Evolutionary conservation across 2,113 vertebrate species (phyloP).

Genomic region (Barbus barbus): DNA sequence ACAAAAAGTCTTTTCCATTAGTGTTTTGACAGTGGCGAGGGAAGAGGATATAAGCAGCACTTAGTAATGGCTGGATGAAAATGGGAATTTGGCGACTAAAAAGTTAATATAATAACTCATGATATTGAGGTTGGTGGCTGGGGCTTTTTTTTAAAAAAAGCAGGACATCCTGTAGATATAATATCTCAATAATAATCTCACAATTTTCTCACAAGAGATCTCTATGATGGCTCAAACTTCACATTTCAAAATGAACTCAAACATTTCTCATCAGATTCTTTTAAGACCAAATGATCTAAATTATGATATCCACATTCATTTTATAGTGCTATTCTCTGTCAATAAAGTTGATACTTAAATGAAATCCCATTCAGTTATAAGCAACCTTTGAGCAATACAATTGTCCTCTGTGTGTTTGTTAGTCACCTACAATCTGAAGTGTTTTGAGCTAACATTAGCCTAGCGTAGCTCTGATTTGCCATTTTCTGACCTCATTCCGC

Average conservation of each 20-base stretch:
- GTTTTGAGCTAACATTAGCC: neutral
- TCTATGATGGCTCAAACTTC: neutral
- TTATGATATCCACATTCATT: neutral
- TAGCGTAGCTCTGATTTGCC: neutral
- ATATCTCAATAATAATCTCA: neutral
- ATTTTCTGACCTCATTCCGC: neutral
- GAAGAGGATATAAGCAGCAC: conserved; percentile 8
- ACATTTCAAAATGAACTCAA: neutral
- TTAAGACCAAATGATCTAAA: neutral
- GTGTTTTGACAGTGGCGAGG: conserved; percentile 22
- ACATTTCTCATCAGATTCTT: neutral
- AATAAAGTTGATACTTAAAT: neutral
- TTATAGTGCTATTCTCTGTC: neutral
- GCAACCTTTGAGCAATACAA: neutral
- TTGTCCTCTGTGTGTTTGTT: neutral
- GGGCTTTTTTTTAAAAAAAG: neutral
- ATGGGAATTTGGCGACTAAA: conserved; percentile 12
- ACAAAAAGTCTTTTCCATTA: conserved; percentile 43
- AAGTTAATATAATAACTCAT: conserved; percentile 1
- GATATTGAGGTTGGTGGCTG: conserved; percentile 22
- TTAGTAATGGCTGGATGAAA: conserved; percentile 44
- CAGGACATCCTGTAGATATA: neutral
- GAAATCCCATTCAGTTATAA: neutral
- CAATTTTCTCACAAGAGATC: neutral
- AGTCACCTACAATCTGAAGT: neutral